Evolutionary conservation across 2,113 vertebrate species (phyloP).

Genomic region (Neotoma lepida): DNA sequence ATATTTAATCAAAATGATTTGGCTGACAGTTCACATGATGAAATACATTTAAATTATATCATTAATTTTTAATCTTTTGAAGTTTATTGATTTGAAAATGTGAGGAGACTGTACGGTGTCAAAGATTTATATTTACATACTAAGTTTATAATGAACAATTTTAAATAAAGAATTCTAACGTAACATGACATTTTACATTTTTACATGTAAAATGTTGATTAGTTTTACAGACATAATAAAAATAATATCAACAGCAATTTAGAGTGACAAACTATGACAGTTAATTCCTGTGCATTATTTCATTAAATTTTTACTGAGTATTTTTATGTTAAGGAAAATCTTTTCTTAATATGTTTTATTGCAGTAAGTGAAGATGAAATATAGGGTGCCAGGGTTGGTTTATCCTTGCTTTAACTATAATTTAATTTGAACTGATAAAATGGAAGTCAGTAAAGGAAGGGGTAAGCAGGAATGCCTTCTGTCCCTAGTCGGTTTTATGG

Average conservation of each 20-base stretch:
- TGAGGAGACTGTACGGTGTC: neutral
- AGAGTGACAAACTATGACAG: neutral
- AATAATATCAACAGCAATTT: neutral
- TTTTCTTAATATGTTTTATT: neutral
- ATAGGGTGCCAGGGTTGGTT: neutral
- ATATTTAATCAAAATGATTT: conserved; percentile 35
- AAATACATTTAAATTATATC: neutral
- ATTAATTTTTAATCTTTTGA: conserved; percentile 19
- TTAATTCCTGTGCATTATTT: neutral
- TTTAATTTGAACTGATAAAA: neutral
- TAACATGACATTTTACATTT: neutral
- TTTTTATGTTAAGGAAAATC: neutral
- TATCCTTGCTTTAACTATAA: conserved; percentile 22
- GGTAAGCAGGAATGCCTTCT: neutral
- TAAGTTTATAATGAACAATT: conserved; percentile 4
- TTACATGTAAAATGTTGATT: neutral
- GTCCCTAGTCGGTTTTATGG: neutral
- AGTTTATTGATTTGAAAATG: conserved; percentile 26
- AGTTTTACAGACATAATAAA: neutral
- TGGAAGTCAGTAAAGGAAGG: neutral
- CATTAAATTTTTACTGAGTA: neutral
- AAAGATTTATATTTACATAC: conserved; percentile 35
- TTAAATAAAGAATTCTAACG: neutral
- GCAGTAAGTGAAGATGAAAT: neutral
- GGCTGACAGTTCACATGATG: neutral